These are phyloP conservation scores for Chrysaora quinquecirrha DNA, from an alignment of 30 jellyfish, hydroid and myxozoan genomes.

Conservation along the genomic window DNA sequence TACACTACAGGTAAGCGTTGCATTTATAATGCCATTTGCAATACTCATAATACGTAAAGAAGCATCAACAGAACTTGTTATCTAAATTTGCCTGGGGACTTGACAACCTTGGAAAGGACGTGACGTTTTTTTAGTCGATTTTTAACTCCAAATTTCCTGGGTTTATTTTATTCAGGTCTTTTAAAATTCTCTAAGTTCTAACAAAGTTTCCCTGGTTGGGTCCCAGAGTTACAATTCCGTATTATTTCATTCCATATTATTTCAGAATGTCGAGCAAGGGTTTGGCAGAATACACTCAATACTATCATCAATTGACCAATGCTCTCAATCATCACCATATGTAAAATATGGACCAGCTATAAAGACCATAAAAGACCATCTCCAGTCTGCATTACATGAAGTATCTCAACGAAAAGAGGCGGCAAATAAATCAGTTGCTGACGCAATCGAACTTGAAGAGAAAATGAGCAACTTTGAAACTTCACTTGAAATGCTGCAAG, in stretches of 20 bases:
- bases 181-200: too few relatives aligned
- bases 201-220: too few relatives aligned
- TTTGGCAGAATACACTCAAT: constrained; percentile 20
- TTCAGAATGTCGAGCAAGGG: constrained; percentile 42
- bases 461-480: constrained; percentile 4
- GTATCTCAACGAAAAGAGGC: constrained; percentile 42
- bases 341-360: constrained; percentile 49
- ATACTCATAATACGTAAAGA: too few relatives aligned
- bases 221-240: too few relatives aligned
- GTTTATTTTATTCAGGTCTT: too few relatives aligned
- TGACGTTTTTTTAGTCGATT: too few relatives aligned
- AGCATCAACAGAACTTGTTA: neutral
- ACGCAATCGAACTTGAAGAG: constrained; percentile 7
- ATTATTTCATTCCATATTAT: too few relatives aligned
- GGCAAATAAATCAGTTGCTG: constrained; percentile 14
- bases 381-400: constrained; percentile 39
- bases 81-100: too few relatives aligned
- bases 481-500: neutral
- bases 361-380: constrained; percentile 46
- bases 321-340: constrained; percentile 2
- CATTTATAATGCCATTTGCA: too few relatives aligned
- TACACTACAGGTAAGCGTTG: constrained; percentile 33
- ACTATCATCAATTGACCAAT: constrained; percentile 37
- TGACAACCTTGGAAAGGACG: too few relatives aligned
- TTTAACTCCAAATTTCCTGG: too few relatives aligned